Conservation (phyloP, 2,888 invertebrate genomes). For the Drosophila neonasuta region DNA sequence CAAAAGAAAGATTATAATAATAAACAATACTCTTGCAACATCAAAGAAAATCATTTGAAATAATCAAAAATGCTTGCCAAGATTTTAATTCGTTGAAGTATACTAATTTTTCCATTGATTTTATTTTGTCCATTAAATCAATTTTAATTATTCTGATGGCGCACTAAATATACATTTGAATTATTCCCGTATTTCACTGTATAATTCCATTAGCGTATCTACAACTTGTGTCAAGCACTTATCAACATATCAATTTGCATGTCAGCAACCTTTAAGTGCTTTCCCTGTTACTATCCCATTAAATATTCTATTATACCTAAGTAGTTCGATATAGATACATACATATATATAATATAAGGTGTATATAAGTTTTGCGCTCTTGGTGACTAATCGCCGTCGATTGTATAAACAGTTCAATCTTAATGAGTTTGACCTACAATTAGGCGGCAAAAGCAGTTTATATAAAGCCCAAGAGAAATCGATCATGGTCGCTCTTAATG, state of each 20-base stretch:
- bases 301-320: not conserved
- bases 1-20: too few relatives aligned
- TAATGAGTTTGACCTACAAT: constrained; percentile 24
- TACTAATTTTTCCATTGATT: too few relatives aligned
- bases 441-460: constrained; percentile 6
- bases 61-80: not conserved
- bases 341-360: constrained; percentile 3
- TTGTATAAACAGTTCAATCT: constrained; percentile 18
- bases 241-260: not conserved
- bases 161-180: not conserved
- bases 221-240: not conserved
- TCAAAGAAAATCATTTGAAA: not conserved
- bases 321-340: not conserved
- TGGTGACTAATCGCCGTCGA: constrained; percentile 15
- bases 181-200: constrained; percentile 1
- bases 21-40: not conserved
- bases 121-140: too few relatives aligned
- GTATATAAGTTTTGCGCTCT: not conserved
- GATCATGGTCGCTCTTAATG: constrained; percentile 31
- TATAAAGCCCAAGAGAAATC: constrained; percentile 34
- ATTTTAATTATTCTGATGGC: too few relatives aligned
- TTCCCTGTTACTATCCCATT: not conserved
- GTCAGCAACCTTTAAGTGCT: not conserved
- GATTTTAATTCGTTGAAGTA: too few relatives aligned
- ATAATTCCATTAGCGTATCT: not conserved